Evolutionary conservation across 2,113 vertebrate species (phyloP).

Genomic region (Erythrocercus mccallii): DNA sequence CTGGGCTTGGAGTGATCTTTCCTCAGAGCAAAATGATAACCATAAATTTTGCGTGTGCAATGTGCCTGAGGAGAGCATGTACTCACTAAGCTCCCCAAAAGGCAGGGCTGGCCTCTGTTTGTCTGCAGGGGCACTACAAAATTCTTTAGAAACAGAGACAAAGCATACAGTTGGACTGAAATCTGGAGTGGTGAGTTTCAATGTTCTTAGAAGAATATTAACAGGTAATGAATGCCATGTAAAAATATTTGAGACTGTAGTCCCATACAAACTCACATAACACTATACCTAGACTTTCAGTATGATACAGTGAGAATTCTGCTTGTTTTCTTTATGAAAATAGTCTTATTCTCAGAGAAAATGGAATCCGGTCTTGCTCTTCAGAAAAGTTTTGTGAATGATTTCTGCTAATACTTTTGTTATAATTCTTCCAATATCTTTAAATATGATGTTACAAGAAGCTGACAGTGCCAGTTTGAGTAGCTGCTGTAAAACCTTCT

Average conservation of each 20-base stretch:
- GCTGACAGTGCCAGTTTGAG: neutral
- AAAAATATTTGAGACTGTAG: neutral
- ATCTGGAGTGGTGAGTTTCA: neutral
- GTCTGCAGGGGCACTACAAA: neutral
- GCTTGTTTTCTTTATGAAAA: neutral
- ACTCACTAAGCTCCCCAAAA: rapidly evolving
- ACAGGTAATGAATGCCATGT: neutral
- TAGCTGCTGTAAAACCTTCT: neutral
- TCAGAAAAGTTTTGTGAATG: neutral
- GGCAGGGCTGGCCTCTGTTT: neutral
- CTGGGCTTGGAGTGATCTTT: neutral
- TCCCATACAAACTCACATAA: neutral
- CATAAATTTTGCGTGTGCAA: neutral
- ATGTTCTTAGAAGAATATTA: neutral
- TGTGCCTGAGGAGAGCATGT: rapidly evolving
- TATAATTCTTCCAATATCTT: neutral
- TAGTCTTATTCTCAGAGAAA: neutral
- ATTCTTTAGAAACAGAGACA: neutral
- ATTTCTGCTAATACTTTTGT: neutral
- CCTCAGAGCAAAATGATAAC: neutral
- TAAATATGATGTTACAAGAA: neutral
- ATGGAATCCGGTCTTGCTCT: neutral
- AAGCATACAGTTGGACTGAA: neutral
- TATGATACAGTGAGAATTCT: neutral
- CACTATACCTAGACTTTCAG: neutral